Percentiles rank a stretch among this genome's conserved stretches.
phyloP scores from a whole-genome alignment of 2,113 vertebrate genomes.

The Ginglymostoma cirratum region DNA sequence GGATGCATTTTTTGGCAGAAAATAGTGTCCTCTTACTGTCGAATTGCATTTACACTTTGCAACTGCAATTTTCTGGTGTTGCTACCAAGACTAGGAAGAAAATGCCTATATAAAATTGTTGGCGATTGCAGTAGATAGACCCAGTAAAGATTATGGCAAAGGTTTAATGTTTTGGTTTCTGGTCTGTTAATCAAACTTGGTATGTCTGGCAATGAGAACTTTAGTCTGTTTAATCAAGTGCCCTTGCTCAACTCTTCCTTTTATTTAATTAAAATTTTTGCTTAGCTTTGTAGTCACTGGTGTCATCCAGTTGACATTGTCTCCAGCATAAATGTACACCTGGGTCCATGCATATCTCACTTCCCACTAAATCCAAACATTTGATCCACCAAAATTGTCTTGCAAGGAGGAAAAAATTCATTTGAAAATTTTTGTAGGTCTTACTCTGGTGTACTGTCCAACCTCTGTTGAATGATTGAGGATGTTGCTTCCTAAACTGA shows the following conservation, averaged over 20 bases:
- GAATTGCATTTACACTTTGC: not conserved
- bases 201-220: not conserved
- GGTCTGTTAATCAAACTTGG: too few species aligned
- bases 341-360: not conserved
- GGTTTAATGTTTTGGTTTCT: not conserved
- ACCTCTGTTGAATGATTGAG: not conserved
- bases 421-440: not conserved
- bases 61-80: not conserved
- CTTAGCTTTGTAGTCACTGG: not conserved
- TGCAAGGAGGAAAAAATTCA: not conserved
- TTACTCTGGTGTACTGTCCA: not conserved
- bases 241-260: not conserved
- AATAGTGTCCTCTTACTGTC: not conserved
- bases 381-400: not conserved
- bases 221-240: not conserved
- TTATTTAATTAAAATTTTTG: not conserved
- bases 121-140: not conserved
- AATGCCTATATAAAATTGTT: not conserved
- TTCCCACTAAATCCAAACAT: not conserved
- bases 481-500: not conserved
- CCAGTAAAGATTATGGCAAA: not conserved
- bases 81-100: not conserved
- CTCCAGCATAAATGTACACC: not conserved
- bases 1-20: constrained; percentile 2
- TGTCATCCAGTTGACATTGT: not conserved